Conservation (phyloP, 2,113 vertebrate species). For the Lepidothrix coronata region DNA sequence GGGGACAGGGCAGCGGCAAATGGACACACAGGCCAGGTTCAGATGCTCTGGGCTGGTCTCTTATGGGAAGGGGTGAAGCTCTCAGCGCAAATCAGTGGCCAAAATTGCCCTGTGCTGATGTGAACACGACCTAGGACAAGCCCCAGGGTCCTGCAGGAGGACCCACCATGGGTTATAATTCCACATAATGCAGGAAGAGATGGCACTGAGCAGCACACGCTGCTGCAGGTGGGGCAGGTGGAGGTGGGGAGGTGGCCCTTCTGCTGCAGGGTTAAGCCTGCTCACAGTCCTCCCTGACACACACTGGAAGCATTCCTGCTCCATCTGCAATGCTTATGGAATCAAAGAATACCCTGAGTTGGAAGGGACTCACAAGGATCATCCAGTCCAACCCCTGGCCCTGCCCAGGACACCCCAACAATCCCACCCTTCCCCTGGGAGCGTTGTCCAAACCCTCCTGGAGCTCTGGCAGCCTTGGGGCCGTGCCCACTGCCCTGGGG, state of each 20-base stretch:
- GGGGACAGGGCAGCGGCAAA: background rate
- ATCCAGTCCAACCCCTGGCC: background rate
- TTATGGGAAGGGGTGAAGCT: background rate
- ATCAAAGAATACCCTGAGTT: background rate
- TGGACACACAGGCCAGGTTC: background rate
- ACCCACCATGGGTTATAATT: background rate
- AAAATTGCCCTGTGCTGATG: background rate
- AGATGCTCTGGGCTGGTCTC: background rate
- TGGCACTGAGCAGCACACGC: rapidly evolving
- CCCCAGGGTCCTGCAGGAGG: background rate
- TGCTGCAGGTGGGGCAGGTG: background rate
- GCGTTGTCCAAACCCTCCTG: background rate
- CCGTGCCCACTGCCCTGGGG: background rate
- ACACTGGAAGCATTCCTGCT: background rate
- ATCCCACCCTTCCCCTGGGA: background rate
- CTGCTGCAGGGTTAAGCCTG: background rate
- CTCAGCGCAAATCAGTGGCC: rapidly evolving
- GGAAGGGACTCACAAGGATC: background rate
- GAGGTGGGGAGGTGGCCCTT: background rate
- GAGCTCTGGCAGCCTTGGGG: background rate
- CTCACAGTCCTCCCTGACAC: background rate
- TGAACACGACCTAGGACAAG: background rate
- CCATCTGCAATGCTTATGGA: background rate
- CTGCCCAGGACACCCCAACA: background rate
- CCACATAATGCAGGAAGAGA: background rate